Percentiles rank a stretch among this genome's conserved stretches.
phyloP scores from a whole-genome alignment of 2,888 invertebrate species.

The Brenthis hecate region DNA sequence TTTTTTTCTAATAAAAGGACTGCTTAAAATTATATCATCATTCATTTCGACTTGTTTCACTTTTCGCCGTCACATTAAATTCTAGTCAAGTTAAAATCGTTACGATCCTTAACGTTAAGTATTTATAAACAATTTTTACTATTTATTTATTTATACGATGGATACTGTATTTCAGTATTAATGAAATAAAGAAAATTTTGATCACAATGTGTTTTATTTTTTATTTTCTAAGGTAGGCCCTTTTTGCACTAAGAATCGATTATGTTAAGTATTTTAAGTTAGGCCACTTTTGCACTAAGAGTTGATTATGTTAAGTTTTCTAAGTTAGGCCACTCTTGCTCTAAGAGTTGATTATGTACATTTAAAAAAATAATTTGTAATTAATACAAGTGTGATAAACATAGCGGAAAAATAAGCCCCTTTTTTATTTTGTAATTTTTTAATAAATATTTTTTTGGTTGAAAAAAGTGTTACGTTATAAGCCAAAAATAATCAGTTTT shows the following conservation, averaged over 20 bases:
- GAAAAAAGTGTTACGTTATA: neutral
- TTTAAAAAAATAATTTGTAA: too few relatives aligned
- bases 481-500: too few relatives aligned
- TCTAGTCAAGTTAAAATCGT: slow-evolving; percentile 69
- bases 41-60: slow-evolving; percentile 9
- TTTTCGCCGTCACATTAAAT: slow-evolving; percentile 48
- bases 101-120: slow-evolving; percentile 64
- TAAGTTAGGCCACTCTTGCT: neutral
- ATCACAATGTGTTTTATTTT: slow-evolving; percentile 37
- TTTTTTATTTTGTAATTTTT: neutral
- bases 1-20: slow-evolving; percentile 5
- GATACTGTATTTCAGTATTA: slow-evolving; percentile 72
- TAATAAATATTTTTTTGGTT: neutral
- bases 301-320: neutral
- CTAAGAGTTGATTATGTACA: too few relatives aligned
- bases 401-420: too few relatives aligned
- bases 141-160: slow-evolving; percentile 61
- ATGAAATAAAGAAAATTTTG: slow-evolving; percentile 70
- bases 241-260: slow-evolving; percentile 26
- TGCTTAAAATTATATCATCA: slow-evolving; percentile 22
- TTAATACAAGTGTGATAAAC: too few relatives aligned
- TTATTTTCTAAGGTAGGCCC: too few relatives aligned
- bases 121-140: slow-evolving; percentile 72
- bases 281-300: slow-evolving; percentile 28
- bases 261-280: too few relatives aligned